Percentiles rank a stretch among this genome's conserved stretches.
Conservation (phyloP, 2,888 invertebrate species). For the Tipula lateralis region DNA sequence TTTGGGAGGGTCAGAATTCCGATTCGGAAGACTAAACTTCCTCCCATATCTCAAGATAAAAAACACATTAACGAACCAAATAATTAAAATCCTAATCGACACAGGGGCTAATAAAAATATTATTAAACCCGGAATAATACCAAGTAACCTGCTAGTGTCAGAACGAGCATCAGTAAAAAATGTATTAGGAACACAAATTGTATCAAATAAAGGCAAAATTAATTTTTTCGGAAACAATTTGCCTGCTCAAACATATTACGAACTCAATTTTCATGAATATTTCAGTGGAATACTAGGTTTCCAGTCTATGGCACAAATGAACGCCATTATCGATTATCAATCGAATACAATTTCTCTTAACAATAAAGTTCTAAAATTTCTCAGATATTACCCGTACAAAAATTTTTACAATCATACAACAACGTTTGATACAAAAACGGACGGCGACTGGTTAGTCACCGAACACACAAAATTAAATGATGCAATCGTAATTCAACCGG, state of each 20-base stretch:
- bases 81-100: too few relatives aligned
- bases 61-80: too few relatives aligned
- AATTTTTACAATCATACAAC: background rate
- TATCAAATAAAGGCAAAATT: background rate
- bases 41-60: too few relatives aligned
- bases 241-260: background rate
- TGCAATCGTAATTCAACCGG: background rate
- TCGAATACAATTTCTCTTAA: background rate
- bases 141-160: background rate
- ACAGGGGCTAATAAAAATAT: background rate
- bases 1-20: too few relatives aligned
- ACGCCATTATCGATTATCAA: background rate
- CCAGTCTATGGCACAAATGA: background rate
- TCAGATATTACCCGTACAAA: background rate
- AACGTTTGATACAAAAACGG: background rate
- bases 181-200: background rate
- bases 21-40: too few relatives aligned
- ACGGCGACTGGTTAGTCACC: background rate
- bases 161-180: background rate
- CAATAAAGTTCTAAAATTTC: background rate
- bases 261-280: background rate
- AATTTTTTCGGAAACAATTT: background rate
- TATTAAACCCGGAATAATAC: background rate
- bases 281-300: background rate
- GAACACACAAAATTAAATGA: background rate